Evolutionary conservation across 2,888 invertebrate species (phyloP), one percentile per base, ranked within the genome.

Genomic region (Luperina nickerlii): DNA sequence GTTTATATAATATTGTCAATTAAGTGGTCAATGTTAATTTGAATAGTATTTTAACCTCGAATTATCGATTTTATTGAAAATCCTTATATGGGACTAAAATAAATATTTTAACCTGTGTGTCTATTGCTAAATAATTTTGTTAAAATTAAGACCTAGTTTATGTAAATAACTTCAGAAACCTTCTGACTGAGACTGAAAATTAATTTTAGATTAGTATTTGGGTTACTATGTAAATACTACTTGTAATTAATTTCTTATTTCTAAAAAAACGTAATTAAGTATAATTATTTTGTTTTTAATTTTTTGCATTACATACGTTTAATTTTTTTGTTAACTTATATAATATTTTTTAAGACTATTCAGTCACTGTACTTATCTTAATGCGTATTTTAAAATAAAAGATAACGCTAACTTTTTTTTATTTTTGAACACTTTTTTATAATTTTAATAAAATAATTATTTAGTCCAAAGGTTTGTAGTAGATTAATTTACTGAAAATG

Each of bases 131-230:
- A 74, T n/a, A n/a, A n/a, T 76, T 73, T 79, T 71, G 63, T 76
- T 67, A 68, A 42, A 63, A 51, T 79, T 68, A 77, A 70, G 74
- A 75, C 57, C 68, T 87, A 88, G 83, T 76, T 89, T 82, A 76
- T 83, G 79, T 78, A 83, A 83, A 87, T 85, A 85, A 85, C 74
- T 86, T 85, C 83, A 80, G 89, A 84, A 78, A 76, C 82, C 84
- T 89, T 87, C 88, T 88, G 81, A 88, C 79, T 89, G 88, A 88
- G 88, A 88, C 88, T 88, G 88, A 88, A 79, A 81, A 82, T 85
- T 87, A 87, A 87, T 80, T 89, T 89, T 87, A 89, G 86, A 82
- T 79, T 83, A 87, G 70, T 76, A 70, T 81, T 83, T 89, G 72
- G 75, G 65, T 89, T 27, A 71, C 69, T 81, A 38, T 88, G 88